A percentile compares a stretch with the other conserved stretches of the same genome.
phyloP scores from a whole-genome alignment of 2,888 invertebrate species.

The Candidula unifasciata region DNA sequence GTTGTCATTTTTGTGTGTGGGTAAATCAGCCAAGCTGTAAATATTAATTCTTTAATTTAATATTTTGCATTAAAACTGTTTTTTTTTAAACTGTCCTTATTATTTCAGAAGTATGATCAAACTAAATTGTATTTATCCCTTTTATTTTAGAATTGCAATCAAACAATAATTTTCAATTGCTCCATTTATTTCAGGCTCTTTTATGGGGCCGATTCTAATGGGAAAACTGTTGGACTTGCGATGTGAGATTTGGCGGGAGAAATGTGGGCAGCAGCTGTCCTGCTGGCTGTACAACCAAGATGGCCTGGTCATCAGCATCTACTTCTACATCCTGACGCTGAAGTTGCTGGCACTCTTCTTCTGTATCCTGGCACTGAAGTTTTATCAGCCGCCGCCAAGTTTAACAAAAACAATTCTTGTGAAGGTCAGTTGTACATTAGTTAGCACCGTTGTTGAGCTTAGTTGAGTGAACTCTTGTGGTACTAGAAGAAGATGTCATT shows the following conservation, averaged over 20 bases:
- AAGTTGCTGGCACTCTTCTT: constrained; percentile 56
- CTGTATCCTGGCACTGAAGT: constrained; percentile 84
- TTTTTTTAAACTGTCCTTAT: too few relatives aligned
- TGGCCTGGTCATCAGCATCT: constrained; percentile 79
- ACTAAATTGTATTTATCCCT: too few relatives aligned
- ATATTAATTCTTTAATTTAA: too few relatives aligned
- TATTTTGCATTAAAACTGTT: too few relatives aligned
- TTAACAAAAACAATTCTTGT: neutral
- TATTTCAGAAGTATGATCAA: too few relatives aligned
- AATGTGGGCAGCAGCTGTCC: constrained; percentile 83
- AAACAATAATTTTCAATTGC: neutral
- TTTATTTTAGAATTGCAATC: neutral
- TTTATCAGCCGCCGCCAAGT: constrained; percentile 74
- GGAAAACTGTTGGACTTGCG: constrained; percentile 85
- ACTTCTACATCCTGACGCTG: constrained; percentile 51
- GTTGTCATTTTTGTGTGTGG: too few relatives aligned
- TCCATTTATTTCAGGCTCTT: constrained; percentile 56
- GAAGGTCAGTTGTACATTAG: neutral
- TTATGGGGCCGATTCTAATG: constrained; percentile 86
- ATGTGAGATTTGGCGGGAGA: constrained; percentile 84
- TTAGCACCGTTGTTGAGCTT: too few relatives aligned
- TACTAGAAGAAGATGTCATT: too few relatives aligned
- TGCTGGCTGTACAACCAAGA: constrained; percentile 84
- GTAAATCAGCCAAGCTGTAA: too few relatives aligned
- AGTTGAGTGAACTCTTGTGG: too few relatives aligned